Base-by-base conservation (phyloP, 2,113 vertebrate genomes). In the Casuarius casuarius region DNA sequence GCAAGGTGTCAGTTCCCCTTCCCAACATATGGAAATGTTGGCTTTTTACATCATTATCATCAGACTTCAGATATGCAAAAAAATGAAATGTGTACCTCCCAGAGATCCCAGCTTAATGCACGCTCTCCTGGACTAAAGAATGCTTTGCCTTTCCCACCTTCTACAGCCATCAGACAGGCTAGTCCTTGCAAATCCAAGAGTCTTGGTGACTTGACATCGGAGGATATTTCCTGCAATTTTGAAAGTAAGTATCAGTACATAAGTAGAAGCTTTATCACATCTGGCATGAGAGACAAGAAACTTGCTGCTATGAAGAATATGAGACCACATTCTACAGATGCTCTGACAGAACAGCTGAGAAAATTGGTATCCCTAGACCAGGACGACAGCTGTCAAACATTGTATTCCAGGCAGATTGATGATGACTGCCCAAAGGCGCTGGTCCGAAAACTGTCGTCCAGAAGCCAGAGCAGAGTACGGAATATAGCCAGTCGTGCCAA, bases 221-320 rank as follows among this genome's bases (percentile, higher is more conserved):
- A 99, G 93, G 99, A 99, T 94, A 99, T 99, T 46, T 98, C 98
- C 42, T 99, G 99, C 97, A 99, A 99, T 92, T 99, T 99, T 33
- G 99, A 99, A 96, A 99, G 99, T 93, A 99, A 99, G 95, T 99
- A 99, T 77, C 98, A 99, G 52, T 99, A 99, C 67, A 99, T 99
- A 49, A 99, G 99, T 79, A 98, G 98, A 90, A 99, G 99, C 93
- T 99, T 99, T 74, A 95, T 99, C 88, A 98, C 98, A 8, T 98
- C 99, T 0, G 96, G 98, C 44, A 96, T 98, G 96, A 97, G 96
- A 85, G 98, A 98, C 82, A 97, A 98, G 86, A 98, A 97, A 73
- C 95, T 67, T 19, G 92, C 96, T 5, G 74, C 91, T 29, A 70
- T 84, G 88, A 92, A 90, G 88, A 90, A 85, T 3, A 83, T 96